These are phyloP conservation scores for Eupithecia abbreviata DNA, from an alignment of 2,888 invertebrate species.

Conservation along the genomic window DNA sequence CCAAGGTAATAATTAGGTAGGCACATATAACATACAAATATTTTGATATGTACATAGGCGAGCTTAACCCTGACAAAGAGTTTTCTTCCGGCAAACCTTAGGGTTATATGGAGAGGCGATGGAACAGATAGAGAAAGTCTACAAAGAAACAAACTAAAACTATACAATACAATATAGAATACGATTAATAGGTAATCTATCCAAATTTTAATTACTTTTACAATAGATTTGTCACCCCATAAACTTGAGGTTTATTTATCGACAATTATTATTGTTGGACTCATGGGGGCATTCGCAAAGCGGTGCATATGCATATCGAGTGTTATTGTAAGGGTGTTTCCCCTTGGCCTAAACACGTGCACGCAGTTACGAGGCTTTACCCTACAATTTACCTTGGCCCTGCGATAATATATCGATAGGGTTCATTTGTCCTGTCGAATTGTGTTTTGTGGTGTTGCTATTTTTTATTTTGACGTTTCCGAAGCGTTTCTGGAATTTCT, in stretches of 20 bases:
- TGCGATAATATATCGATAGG: slow-evolving; percentile 59
- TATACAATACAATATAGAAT: no score
- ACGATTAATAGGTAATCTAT: slow-evolving; percentile 20
- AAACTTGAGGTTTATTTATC: slow-evolving; percentile 75
- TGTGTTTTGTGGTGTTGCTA: slow-evolving; percentile 48
- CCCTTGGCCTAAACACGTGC: slow-evolving; percentile 66
- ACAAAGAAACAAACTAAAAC: no score
- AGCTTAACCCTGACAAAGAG: no score
- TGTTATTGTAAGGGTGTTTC: slow-evolving; percentile 55
- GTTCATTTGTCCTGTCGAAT: slow-evolving; percentile 69
- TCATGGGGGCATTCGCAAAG: slow-evolving; percentile 67
- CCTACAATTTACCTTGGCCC: slow-evolving; percentile 43
- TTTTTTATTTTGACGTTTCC: not conserved
- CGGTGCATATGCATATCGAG: slow-evolving; percentile 61
- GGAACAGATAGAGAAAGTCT: no score
- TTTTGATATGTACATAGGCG: no score
- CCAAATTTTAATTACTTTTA: slow-evolving; percentile 30
- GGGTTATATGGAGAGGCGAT: no score
- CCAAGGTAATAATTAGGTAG: no score
- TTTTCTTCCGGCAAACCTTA: no score
- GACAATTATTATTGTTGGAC: slow-evolving; percentile 67
- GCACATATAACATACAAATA: no score
- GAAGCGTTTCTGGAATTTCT: no score
- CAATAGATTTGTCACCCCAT: slow-evolving; percentile 45
- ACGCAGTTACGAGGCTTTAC: slow-evolving; percentile 68